These are phyloP conservation scores for Alaudala cheleensis DNA, from an alignment of 2,113 vertebrate genomes.

Conservation along the genomic window DNA sequence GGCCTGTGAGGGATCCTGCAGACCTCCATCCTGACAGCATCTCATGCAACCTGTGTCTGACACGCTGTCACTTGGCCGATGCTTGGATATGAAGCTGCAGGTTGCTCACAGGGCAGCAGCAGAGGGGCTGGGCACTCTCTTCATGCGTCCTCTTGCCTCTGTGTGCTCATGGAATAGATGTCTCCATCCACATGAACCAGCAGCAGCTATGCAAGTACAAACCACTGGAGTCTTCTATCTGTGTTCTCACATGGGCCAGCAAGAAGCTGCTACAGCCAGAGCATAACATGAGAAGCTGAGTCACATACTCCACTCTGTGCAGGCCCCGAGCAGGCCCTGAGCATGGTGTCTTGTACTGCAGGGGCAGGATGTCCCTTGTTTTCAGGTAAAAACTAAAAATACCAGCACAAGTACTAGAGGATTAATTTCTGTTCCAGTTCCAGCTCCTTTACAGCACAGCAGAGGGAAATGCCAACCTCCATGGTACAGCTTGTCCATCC, in stretches of 20 bases:
- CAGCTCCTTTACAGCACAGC: background rate
- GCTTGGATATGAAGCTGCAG: background rate
- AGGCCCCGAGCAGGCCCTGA: background rate
- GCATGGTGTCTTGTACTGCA: background rate
- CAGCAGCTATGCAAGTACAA: conserved; percentile 45
- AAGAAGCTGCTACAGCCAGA: background rate
- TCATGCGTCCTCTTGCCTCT: background rate
- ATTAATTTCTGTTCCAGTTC: background rate
- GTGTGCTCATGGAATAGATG: background rate
- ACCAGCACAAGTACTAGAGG: background rate
- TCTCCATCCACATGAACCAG: background rate
- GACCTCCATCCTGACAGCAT: background rate
- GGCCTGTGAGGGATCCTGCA: background rate
- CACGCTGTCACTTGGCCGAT: rapidly evolving
- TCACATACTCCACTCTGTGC: background rate
- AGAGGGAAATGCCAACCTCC: background rate
- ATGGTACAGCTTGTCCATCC: background rate
- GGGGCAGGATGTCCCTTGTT: background rate
- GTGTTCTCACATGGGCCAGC: background rate
- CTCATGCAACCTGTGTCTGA: background rate
- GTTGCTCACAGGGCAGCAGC: background rate
- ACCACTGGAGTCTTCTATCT: background rate
- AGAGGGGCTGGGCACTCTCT: background rate
- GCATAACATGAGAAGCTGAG: background rate
- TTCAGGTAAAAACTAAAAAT: conserved; percentile 3